These are phyloP conservation scores for Phodopus roborovskii DNA, from an alignment of 2,113 vertebrate genomes.

Conservation along the genomic window DNA sequence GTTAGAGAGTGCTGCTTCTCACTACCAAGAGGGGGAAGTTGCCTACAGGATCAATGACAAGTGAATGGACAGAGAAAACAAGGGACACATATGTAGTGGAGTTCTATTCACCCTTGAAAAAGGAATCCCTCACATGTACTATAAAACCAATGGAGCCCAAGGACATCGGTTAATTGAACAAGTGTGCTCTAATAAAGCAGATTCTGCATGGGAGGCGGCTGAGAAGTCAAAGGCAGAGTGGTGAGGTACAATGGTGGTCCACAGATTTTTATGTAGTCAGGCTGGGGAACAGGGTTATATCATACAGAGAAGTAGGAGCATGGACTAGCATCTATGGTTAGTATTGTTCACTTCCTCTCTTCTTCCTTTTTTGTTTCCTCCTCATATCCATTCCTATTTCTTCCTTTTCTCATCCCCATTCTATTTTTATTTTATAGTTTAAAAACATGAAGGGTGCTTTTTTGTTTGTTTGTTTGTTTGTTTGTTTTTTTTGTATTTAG, in stretches of 20 bases:
- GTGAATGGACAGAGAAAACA: neutral
- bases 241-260: neutral
- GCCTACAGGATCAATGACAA: neutral
- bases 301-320: rapidly evolving
- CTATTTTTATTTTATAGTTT: neutral
- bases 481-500: neutral
- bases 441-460: neutral
- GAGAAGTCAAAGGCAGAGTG: neutral
- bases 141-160: neutral
- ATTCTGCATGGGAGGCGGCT: neutral
- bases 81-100: neutral
- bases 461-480: too few species aligned
- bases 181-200: neutral
- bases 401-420: neutral
- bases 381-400: rapidly evolving
- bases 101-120: neutral
- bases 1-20: neutral
- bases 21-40: neutral
- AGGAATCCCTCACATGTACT: neutral
- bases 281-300: neutral
- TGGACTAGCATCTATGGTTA: too few species aligned
- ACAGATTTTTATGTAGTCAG: neutral
- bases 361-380: too few species aligned
- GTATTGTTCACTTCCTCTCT: neutral
- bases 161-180: neutral